A percentile compares a stretch with the other conserved stretches of the same genome.
Conservation (phyloP, 2,888 invertebrate species). For the Trichacis sp. region DNA sequence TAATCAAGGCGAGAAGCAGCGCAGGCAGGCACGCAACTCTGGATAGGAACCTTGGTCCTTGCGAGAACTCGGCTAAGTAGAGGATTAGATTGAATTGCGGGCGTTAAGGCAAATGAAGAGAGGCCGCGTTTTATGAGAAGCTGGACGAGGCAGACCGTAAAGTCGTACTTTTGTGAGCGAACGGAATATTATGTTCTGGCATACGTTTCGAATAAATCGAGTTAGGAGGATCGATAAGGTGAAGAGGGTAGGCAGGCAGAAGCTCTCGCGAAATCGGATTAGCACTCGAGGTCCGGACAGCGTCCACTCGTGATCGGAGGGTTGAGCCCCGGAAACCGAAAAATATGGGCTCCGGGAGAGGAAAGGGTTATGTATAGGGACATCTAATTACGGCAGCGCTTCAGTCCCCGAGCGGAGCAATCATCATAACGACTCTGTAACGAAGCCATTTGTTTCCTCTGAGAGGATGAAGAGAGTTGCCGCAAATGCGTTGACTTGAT, state of each 20-base stretch:
- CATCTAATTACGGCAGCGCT: slow-evolving; percentile 45
- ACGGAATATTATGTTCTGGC: slow-evolving; percentile 14
- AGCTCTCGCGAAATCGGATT: slow-evolving; percentile 23
- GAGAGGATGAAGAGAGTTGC: slow-evolving; percentile 33
- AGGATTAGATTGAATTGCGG: slow-evolving; percentile 26
- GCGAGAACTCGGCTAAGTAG: background rate
- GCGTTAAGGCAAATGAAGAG: slow-evolving; percentile 34
- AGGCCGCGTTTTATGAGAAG: background rate
- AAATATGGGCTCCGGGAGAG: slow-evolving; percentile 7
- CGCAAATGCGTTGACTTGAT: slow-evolving; percentile 26
- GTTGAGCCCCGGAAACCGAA: background rate
- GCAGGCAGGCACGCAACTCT: too few species aligned
- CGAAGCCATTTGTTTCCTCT: slow-evolving; percentile 56
- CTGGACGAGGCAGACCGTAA: background rate
- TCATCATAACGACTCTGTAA: slow-evolving; percentile 52
- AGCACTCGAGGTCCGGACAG: slow-evolving; percentile 10
- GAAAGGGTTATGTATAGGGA: slow-evolving; percentile 39
- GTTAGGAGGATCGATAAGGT: slow-evolving; percentile 16
- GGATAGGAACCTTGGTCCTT: background rate
- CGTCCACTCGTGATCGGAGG: slow-evolving; percentile 7
- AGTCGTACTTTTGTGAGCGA: slow-evolving; percentile 5
- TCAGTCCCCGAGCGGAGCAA: slow-evolving; percentile 38
- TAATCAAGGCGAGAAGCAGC: background rate
- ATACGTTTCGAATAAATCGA: slow-evolving; percentile 17
- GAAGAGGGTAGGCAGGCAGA: slow-evolving; percentile 9